Evolutionary conservation across 1,140 invertebrate genomes (phyloP), one percentile per base, ranked within the genome.

Genomic region (Drosophila pseudoobscura): DNA sequence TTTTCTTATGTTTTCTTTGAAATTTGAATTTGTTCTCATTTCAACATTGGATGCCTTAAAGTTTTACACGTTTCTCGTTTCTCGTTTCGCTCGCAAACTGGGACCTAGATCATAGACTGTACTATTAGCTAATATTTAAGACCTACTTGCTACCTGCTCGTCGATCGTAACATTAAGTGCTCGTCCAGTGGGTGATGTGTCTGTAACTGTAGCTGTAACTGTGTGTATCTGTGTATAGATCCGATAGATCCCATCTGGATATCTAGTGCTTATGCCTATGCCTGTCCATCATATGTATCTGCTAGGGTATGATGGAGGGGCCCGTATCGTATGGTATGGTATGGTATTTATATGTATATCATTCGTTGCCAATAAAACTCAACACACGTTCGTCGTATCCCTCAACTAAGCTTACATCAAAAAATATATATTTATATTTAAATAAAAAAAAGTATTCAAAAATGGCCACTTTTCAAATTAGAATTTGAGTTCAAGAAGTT

Each of bases 281-380:
- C 31, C 31, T 35, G 9, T 0, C 31, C 31, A 31, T 31, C 29
- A 31, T 31, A 20, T 20, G 20, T 20, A 31, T 8, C 29, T 9
- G 29, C 29, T 31, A 11, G 31, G 31, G 29, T 31, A 8, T 8
- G 29, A 31, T 31, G 29, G 7, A 8, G 7, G 29, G 29, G 29
- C 6, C 7, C 7, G 29, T 29, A 29, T 8, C 29, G 6, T 29
- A 31, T 31, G 31, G 29, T 31, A 9, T 59, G 43, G 63, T 78
- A 71, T 56, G 68, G 55, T 56, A 77, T 57, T 45, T 55, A 50
- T 69, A 62, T 68, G 39, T 35, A 54, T 54, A 75, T 76, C 65
- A 56, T 80, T 85, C 83, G 83, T 82, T 87, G 83, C 82, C 78
- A 88, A 87, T 83, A 83, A 83, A 87, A 83, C 78, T 88, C 83